Percentiles rank a stretch among this genome's conserved stretches.
Conservation (phyloP, 2,888 invertebrate species). For the Aspidapion aeneum region DNA sequence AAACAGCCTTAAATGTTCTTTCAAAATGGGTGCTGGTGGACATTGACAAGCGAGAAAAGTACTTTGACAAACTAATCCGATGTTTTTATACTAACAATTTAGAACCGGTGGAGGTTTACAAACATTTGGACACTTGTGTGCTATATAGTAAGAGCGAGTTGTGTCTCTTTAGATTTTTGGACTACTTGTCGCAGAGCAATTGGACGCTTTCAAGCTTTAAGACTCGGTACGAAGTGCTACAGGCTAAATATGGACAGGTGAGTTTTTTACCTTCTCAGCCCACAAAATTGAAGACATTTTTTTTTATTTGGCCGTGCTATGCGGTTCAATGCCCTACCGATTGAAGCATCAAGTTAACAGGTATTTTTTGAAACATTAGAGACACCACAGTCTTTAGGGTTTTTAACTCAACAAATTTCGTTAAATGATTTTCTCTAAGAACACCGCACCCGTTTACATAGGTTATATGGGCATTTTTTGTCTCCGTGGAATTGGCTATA, state of each 20-base stretch:
- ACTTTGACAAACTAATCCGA: conserved; percentile 53
- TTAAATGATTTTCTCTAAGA: too few relatives aligned
- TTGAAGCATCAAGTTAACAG: too few relatives aligned
- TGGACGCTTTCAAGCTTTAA: conserved; percentile 51
- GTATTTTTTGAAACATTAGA: too few relatives aligned
- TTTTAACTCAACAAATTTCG: too few relatives aligned
- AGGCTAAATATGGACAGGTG: conserved; percentile 50
- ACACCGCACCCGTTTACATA: too few relatives aligned
- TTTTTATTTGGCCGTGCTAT: too few relatives aligned
- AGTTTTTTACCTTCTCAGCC: too few relatives aligned
- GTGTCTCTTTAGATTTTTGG: conserved; percentile 55
- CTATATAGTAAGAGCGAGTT: conserved; percentile 56
- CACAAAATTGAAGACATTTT: too few relatives aligned
- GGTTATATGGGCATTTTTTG: too few relatives aligned
- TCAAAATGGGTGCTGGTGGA: conserved; percentile 55
- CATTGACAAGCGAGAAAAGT: conserved; percentile 50
- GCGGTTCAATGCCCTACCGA: too few relatives aligned
- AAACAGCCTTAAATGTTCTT: conserved; percentile 49
- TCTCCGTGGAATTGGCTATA: too few relatives aligned
- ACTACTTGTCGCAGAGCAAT: conserved; percentile 48
- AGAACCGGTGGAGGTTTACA: conserved; percentile 50
- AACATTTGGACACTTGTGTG: conserved; percentile 55
- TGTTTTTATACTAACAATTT: conserved; percentile 50
- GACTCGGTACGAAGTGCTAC: conserved; percentile 49
- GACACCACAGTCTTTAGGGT: too few relatives aligned